These are phyloP conservation scores for Theodoxus fluviatilis DNA, from an alignment of 2,888 invertebrate species.

Conservation along the genomic window DNA sequence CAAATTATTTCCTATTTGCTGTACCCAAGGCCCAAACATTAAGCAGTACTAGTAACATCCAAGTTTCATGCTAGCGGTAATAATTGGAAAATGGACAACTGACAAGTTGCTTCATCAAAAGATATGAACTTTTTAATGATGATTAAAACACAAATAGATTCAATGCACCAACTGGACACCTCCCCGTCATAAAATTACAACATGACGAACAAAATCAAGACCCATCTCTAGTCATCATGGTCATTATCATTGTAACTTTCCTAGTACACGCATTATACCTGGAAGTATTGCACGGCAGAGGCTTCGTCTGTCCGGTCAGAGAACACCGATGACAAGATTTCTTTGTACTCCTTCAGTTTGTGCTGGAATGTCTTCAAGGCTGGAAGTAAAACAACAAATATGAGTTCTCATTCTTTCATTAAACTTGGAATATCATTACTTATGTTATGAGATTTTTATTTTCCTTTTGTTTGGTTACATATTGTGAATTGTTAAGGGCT, in stretches of 20 bases:
- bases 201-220: neutral
- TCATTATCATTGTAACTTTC: no score
- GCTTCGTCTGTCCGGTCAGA: constrained; percentile 96
- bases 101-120: neutral
- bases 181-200: neutral
- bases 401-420: no score
- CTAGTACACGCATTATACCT: constrained; percentile 66
- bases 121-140: neutral
- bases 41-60: no score
- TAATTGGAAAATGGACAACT: constrained; percentile 6
- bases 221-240: neutral
- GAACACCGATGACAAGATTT: constrained; percentile 73
- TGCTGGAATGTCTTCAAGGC: constrained; percentile 80
- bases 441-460: neutral
- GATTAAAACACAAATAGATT: neutral
- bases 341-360: constrained; percentile 75
- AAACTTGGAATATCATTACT: no score
- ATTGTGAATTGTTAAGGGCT: neutral
- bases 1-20: no score
- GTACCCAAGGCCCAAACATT: no score
- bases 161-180: neutral
- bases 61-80: neutral
- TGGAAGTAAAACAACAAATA: constrained; percentile 51
- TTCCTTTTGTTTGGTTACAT: neutral
- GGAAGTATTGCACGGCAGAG: constrained; percentile 98